Conservation (phyloP, 2,113 vertebrate genomes). For the Ahaetulla prasina region DNA sequence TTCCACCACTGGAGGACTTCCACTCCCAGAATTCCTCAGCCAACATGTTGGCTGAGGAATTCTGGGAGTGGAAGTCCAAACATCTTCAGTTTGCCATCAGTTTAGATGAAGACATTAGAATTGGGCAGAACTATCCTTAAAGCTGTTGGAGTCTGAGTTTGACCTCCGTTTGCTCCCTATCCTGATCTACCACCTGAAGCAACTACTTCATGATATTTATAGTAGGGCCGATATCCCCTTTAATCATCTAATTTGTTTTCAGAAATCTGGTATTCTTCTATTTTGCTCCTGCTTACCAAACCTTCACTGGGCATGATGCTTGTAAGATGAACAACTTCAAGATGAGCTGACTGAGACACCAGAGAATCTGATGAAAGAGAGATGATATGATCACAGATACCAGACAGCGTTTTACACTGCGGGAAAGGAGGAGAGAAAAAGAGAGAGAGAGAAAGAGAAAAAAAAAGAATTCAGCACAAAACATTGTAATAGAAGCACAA, state of each 20-base stretch:
- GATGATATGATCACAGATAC: slow-evolving; percentile 94
- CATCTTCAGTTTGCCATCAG: background rate
- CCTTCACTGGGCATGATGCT: slow-evolving; percentile 87
- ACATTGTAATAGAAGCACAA: background rate
- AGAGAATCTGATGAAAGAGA: slow-evolving; percentile 86
- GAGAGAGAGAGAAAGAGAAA: background rate
- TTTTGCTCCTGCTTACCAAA: slow-evolving; percentile 74
- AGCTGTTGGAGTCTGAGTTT: background rate
- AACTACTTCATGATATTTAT: background rate
- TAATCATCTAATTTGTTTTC: background rate
- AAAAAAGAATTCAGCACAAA: background rate
- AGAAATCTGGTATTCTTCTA: background rate
- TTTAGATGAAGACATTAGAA: background rate
- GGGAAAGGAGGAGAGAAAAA: background rate
- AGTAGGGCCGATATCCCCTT: background rate
- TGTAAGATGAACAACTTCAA: slow-evolving; percentile 82
- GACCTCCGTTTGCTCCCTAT: background rate
- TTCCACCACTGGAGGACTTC: too few species aligned
- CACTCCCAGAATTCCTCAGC: background rate
- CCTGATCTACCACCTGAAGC: background rate
- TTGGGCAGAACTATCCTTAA: background rate
- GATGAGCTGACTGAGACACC: slow-evolving; percentile 83
- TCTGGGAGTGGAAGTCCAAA: background rate
- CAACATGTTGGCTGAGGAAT: background rate
- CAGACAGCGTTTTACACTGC: slow-evolving; percentile 89